Conservation (phyloP, 1,140 invertebrate genomes). For the Drosophila bipectinata region DNA sequence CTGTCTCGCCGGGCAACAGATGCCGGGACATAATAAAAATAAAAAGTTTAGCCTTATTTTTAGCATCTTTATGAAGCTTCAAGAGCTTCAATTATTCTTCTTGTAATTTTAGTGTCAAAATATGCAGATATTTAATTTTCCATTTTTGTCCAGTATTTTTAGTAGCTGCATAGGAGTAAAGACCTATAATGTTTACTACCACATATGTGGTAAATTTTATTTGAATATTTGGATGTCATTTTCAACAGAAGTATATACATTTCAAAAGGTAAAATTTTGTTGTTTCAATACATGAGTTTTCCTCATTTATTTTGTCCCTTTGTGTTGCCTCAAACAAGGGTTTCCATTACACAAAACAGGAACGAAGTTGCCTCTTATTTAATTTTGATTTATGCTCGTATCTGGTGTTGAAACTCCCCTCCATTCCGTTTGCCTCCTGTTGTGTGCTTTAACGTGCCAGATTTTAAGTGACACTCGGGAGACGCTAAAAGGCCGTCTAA, state of each 20-base stretch:
- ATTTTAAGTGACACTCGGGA: conserved; percentile 79
- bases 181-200: too few species aligned
- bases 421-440: conserved; percentile 14
- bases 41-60: conserved; percentile 47
- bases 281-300: conserved; percentile 25
- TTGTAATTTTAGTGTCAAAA: not conserved
- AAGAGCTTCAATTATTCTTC: not conserved
- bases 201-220: too few species aligned
- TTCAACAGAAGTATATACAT: conserved; percentile 9
- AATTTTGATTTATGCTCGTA: conserved; percentile 52
- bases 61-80: conserved; percentile 4
- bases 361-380: conserved; percentile 37
- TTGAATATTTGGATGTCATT: conserved; percentile 23
- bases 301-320: conserved; percentile 2
- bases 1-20: conserved; percentile 46
- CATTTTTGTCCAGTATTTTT: too few species aligned
- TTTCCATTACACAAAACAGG: conserved; percentile 38
- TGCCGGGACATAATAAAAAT: conserved; percentile 53
- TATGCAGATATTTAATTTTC: not conserved
- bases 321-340: conserved; percentile 17
- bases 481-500: conserved; percentile 78
- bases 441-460: conserved; percentile 72
- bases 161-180: too few species aligned
- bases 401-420: conserved; percentile 47
- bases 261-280: conserved; percentile 23